phyloP scores from a whole-genome alignment of 2,113 vertebrate species.

The Rhinichthys klamathensis region DNA sequence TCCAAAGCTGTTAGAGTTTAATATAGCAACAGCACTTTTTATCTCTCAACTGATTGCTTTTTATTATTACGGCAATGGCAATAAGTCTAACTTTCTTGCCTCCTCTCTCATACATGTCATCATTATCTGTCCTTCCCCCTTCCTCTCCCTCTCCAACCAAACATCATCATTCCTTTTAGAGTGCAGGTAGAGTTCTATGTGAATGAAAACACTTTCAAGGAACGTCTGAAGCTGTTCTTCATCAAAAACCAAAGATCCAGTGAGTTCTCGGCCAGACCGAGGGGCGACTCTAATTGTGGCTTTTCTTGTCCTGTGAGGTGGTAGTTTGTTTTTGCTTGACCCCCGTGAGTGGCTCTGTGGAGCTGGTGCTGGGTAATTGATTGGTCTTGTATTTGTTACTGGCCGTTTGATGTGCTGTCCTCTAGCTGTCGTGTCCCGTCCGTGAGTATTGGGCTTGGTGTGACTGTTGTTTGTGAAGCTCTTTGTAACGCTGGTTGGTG shows the following conservation, averaged over 20 bases:
- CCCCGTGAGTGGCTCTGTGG: conserved; percentile 35
- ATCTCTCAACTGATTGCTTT: conserved; percentile 62
- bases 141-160: conserved; percentile 37
- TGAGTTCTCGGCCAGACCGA: conserved; percentile 67
- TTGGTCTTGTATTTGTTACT: conserved; percentile 38
- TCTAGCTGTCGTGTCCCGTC: conserved; percentile 14
- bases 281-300: conserved; percentile 25
- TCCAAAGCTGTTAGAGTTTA: conserved; percentile 68
- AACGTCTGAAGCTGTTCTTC: conserved; percentile 86
- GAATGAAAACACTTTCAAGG: conserved; percentile 87
- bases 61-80: conserved; percentile 61
- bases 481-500: conserved; percentile 9
- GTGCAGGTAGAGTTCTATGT: conserved; percentile 86
- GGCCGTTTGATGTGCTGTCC: conserved; percentile 45
- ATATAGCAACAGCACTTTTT: conserved; percentile 56
- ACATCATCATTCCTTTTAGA: conserved; percentile 64
- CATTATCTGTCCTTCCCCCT: conserved; percentile 41
- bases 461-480: background rate
- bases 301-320: conserved; percentile 42
- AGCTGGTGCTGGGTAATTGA: conserved; percentile 28
- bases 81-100: conserved; percentile 29
- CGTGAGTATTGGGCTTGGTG: conserved; percentile 6
- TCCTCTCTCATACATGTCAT: conserved; percentile 26
- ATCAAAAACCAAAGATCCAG: conserved; percentile 90
- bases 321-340: conserved; percentile 41